Percentiles rank a stretch among this genome's conserved stretches.
These are phyloP conservation scores for Helicoverpa assulta DNA, from an alignment of 2,888 invertebrate species.

Conservation along the genomic window DNA sequence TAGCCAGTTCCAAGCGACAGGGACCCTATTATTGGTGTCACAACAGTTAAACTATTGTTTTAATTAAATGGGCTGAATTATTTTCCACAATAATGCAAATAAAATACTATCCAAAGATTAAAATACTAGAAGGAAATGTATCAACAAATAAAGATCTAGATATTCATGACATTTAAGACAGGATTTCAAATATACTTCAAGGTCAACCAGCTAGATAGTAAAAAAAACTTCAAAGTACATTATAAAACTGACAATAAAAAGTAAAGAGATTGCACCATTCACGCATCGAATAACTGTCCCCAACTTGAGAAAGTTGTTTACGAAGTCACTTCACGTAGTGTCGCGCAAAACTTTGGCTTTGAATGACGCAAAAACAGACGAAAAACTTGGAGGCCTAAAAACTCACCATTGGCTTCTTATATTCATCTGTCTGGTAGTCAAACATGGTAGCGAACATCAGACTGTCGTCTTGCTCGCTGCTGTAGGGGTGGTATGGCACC, in stretches of 20 bases:
- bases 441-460: conserved; percentile 90
- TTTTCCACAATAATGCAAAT: background rate
- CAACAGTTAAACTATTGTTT: conserved; percentile 48
- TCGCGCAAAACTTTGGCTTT: conserved; percentile 38
- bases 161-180: conserved; percentile 9
- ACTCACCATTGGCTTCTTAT: conserved; percentile 86
- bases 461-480: conserved; percentile 89
- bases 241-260: conserved; percentile 28
- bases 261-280: conserved; percentile 54
- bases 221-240: conserved; percentile 8
- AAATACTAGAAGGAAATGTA: background rate
- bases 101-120: background rate
- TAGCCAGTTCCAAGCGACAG: conserved; percentile 52
- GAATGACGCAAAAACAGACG: conserved; percentile 35
- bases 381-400: conserved; percentile 44
- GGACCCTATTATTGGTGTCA: conserved; percentile 55
- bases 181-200: conserved; percentile 32
- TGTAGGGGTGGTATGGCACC: conserved; percentile 89
- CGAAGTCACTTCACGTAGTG: conserved; percentile 67
- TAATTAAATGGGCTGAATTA: conserved; percentile 21
- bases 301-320: conserved; percentile 78
- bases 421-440: conserved; percentile 87
- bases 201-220: conserved; percentile 31
- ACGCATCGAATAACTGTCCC: conserved; percentile 51
- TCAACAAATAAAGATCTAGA: background rate